Conservation (phyloP, 2,888 invertebrate species). For the Mimumesa dahlbomi region DNA sequence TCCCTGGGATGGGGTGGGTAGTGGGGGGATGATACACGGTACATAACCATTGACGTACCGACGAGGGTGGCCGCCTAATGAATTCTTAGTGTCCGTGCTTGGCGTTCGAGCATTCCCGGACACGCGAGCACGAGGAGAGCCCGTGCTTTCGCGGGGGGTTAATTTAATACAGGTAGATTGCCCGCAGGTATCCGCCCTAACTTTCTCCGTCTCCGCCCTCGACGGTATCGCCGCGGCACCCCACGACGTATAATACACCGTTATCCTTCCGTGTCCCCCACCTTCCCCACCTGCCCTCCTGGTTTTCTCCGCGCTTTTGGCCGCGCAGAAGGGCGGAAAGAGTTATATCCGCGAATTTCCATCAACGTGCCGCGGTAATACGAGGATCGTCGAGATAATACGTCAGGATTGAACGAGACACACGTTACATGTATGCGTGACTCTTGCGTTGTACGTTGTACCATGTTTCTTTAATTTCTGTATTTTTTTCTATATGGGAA, state of each 20-base stretch:
- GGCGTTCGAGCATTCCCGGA: slow-evolving; percentile 67
- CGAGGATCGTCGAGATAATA: slow-evolving; percentile 62
- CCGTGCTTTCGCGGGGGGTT: slow-evolving; percentile 65
- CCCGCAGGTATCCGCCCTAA: slow-evolving; percentile 70
- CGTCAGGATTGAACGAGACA: slow-evolving; percentile 52
- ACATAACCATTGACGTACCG: slow-evolving; percentile 29
- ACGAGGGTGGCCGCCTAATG: slow-evolving; percentile 58
- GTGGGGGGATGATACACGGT: background rate
- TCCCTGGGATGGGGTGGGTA: too few species aligned
- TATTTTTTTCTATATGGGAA: too few species aligned
- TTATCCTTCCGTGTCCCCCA: slow-evolving; percentile 34
- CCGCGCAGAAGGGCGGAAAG: slow-evolving; percentile 20
- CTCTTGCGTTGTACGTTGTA: too few species aligned
- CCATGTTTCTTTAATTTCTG: too few species aligned
- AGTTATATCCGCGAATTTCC: slow-evolving; percentile 54
- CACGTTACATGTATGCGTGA: slow-evolving; percentile 32
- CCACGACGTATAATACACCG: slow-evolving; percentile 49
- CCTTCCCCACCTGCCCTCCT: slow-evolving; percentile 8
- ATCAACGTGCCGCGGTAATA: slow-evolving; percentile 49
- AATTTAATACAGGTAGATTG: slow-evolving; percentile 75
- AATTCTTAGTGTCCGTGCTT: slow-evolving; percentile 68
- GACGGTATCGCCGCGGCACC: slow-evolving; percentile 36
- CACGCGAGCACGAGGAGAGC: slow-evolving; percentile 59
- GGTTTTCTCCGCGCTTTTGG: slow-evolving; percentile 5
- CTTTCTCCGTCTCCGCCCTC: slow-evolving; percentile 55